A percentile compares a stretch with the other conserved stretches of the same genome.
Evolutionary conservation across 2,797 vertebrate species (phyloP).

Genomic region (Myiothlypis coronata): DNA sequence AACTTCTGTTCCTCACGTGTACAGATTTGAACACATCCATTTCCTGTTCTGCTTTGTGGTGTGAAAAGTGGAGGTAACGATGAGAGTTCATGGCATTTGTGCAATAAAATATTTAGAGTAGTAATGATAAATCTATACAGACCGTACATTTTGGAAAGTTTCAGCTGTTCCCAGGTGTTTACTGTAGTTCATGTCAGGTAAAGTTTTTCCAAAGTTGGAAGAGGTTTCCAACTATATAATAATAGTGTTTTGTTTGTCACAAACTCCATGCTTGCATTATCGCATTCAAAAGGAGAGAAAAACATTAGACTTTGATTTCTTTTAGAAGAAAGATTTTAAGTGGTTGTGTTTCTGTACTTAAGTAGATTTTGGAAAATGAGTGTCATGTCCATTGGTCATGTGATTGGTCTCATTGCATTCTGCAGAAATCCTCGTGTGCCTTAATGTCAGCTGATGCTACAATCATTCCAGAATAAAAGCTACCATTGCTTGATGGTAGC

Average conservation of each 20-base stretch:
- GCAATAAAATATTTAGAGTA: constrained; percentile 1
- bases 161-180: neutral
- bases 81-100: neutral
- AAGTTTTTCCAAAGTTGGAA: neutral
- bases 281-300: neutral
- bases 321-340: neutral
- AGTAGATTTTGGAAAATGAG: neutral
- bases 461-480: neutral
- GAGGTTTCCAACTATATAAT: no score
- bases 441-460: neutral
- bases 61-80: neutral
- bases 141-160: neutral
- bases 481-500: neutral
- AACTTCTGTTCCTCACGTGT: neutral
- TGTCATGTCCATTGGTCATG: neutral
- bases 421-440: neutral
- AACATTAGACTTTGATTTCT: neutral
- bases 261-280: neutral
- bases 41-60: neutral
- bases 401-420: neutral
- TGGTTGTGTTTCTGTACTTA: neutral
- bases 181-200: neutral
- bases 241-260: neutral
- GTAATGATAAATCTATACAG: neutral
- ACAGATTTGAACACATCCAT: neutral